Evolutionary conservation across 2,113 vertebrate genomes (phyloP), one percentile per base, ranked within the genome.

Genomic region (Dolichotis patagonum): DNA sequence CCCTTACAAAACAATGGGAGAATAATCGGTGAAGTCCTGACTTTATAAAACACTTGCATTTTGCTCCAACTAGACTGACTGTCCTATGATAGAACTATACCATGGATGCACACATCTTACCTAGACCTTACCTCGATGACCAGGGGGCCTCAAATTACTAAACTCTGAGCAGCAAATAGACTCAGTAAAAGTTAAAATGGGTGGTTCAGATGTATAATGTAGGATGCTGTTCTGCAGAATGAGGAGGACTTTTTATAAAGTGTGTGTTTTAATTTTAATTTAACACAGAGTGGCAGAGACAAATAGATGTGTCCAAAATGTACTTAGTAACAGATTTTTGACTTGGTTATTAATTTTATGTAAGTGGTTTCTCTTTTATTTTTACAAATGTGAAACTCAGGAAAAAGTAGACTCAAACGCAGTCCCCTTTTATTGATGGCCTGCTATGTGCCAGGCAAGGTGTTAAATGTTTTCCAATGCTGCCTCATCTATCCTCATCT

Each of bases 321-420:
- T 20, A 96, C 58, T 94, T 41, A 94, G 91, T 62, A 95, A 89
- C 84, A 67, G 75, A 91, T 83, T 93, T 97, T 89, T 75, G 83
- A 97, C 91, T 75, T 71, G 67, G 86, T 95, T 94, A 89, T 93
- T 96, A 88, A 96, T 91, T 95, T 95, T 43, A 24, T 56, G 58
- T 90, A 71, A 94, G 85, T 24, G 24, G 19, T n/a, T 85, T n/a
- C 60, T 93, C 75, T 94, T 92, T 86, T 38, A 49, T 82, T 96
- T 94, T 92, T 73, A 91, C 86, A 89, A 96, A 88, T 89, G 30
- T 62, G 88, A 87, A 63, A 77, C 52, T 54, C 46, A 11, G 26
- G 80, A 63, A 24, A 60, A 85, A 69, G 67, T 65, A 20, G 41
- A 75, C 91, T 82, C 54, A 41, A 67, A 80, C 2, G 28, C 13